Evolutionary conservation across 2,113 vertebrate genomes (phyloP), one percentile per base, ranked within the genome.

Genomic region (Tragelaphus scriptus): DNA sequence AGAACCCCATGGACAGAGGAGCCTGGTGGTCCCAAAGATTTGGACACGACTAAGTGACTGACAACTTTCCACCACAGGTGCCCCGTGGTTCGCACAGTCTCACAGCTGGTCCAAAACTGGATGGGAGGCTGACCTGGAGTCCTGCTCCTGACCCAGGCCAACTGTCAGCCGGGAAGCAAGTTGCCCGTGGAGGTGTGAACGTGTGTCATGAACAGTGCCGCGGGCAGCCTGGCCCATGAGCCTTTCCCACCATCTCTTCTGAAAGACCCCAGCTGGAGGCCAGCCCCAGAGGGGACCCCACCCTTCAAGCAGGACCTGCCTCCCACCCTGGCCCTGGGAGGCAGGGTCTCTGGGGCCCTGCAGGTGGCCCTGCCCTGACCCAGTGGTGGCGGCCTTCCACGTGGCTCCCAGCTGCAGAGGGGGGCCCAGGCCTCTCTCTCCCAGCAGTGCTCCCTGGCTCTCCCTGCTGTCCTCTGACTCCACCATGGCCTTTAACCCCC

Each of bases 61-160:
- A 75, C 21, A 36, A 1, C 65, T 44, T 12, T 7, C 71, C 11
- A 7, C 21, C n/a, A 40, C 71, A 13, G 36, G 65, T 36, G 26
- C 80, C 17, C 12, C 6, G 1, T 4, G 47, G 17, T 40, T 55
- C 36, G 75, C 49, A 13, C 14, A 28, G 49, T 30, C 0, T 0
- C 21, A 28, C 5, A 26, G 85, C 84, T 19, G 9, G 40, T 17
- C 79, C 55, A 7, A 5, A 7, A 51, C 65, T 17, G 53, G 81
- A 5, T 21, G 51, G 28, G 63, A 40, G 26, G 40, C 10, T 32
- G 53, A 51, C 10, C 25, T 21, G 9, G 51, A 26, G 71, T 19
- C 75, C 44, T 36, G 25, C 25, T 55, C 16, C 30, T 6, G 17
- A 51, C 25, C 16, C 30, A 1, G 13, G 88, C 32, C 10, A 53